Conservation (phyloP, 2,113 vertebrate species). For the Lepus americanus region DNA sequence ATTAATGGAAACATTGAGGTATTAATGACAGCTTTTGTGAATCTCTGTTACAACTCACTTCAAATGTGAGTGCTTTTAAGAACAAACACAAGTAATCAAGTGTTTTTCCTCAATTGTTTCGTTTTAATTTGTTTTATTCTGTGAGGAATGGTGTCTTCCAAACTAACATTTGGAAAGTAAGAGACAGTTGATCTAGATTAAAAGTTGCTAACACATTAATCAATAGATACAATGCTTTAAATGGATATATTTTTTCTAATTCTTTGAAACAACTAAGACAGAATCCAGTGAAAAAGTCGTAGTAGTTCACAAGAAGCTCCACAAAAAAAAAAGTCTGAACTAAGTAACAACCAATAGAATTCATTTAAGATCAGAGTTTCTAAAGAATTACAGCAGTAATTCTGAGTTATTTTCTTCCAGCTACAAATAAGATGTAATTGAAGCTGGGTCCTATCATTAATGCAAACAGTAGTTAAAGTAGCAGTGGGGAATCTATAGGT, state of each 20-base stretch:
- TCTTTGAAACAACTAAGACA: constrained; percentile 74
- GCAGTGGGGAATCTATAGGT: background rate
- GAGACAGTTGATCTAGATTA: constrained; percentile 78
- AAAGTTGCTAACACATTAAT: constrained; percentile 80
- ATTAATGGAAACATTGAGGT: background rate
- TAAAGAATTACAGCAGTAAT: background rate
- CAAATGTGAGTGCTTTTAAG: background rate
- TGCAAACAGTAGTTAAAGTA: background rate
- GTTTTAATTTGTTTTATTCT: constrained; percentile 30
- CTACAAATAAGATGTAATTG: background rate
- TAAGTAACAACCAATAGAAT: constrained; percentile 41
- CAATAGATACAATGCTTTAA: constrained; percentile 7
- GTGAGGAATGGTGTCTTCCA: background rate
- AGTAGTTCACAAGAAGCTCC: constrained; percentile 69
- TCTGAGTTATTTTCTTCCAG: constrained; percentile 18
- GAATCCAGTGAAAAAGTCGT: constrained; percentile 58
- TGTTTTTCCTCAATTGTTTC: background rate
- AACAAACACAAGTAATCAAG: background rate
- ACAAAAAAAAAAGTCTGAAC: background rate
- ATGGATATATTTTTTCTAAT: background rate
- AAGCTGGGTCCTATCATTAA: background rate
- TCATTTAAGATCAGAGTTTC: background rate
- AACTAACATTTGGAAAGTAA: constrained; percentile 69
- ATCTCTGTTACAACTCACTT: background rate
- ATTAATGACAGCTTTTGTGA: background rate